phyloP scores from a whole-genome alignment of 1,140 invertebrate species.

The Ceratitis capitata region DNA sequence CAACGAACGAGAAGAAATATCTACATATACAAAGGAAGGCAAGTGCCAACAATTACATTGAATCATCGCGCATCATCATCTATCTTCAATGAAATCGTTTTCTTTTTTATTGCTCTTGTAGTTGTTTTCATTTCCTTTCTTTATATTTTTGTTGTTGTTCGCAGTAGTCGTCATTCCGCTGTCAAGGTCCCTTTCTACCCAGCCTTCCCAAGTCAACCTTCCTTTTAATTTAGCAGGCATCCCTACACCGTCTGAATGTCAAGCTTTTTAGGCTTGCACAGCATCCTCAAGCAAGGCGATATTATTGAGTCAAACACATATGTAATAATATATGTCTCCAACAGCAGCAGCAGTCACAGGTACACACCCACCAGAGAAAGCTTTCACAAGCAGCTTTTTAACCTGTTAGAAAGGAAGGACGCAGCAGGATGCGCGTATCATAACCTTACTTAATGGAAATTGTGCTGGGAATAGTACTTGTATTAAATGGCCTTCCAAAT shows the following conservation, averaged over 20 bases:
- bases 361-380: conserved; percentile 25
- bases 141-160: neutral
- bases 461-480: conserved; percentile 34
- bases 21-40: too few species aligned
- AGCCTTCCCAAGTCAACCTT: conserved; percentile 2
- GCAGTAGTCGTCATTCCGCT: neutral
- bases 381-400: conserved; percentile 15
- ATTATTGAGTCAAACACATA: too few species aligned
- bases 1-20: neutral
- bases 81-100: neutral
- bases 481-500: neutral
- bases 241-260: neutral
- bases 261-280: conserved; percentile 14
- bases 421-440: neutral
- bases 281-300: neutral
- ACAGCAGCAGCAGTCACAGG: neutral
- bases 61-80: conserved; percentile 17
- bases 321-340: neutral
- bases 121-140: too few species aligned
- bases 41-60: conserved; percentile 19
- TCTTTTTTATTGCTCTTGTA: too few species aligned
- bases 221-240: neutral
- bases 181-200: conserved; percentile 3
- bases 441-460: conserved; percentile 27
- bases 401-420: neutral